A percentile compares a stretch with the other conserved stretches of the same genome.
These are phyloP conservation scores for Pantherophis alleghaniensis DNA, from an alignment of 2,797 vertebrate species.

Conservation along the genomic window DNA sequence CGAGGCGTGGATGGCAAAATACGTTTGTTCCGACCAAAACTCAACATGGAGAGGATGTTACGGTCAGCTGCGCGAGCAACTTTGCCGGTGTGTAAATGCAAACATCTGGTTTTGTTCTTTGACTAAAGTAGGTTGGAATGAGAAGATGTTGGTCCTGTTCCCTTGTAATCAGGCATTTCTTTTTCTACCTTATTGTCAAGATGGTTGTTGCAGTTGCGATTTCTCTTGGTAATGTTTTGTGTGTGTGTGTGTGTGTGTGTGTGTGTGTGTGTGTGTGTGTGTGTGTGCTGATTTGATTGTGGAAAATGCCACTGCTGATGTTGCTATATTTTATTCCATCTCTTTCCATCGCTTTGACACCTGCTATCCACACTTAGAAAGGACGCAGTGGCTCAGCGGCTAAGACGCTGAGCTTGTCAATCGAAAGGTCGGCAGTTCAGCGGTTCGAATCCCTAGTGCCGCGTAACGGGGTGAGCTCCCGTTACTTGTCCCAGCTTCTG, in stretches of 20 bases:
- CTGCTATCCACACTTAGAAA: not conserved
- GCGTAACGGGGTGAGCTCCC: no score
- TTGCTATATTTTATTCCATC: not conserved
- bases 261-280: no score
- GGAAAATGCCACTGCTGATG: not conserved
- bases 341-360: not conserved
- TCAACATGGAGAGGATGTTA: constrained; percentile 88
- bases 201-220: not conserved
- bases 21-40: constrained; percentile 84
- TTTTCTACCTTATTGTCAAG: not conserved
- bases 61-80: constrained; percentile 78
- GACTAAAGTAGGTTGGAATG: not conserved
- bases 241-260: not conserved
- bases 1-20: constrained; percentile 81
- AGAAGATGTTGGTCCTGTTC: not conserved
- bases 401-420: no score
- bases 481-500: no score
- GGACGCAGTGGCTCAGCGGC: no score
- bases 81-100: constrained; percentile 78
- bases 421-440: no score
- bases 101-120: not conserved
- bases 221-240: not conserved
- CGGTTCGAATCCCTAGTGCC: no score
- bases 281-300: not conserved
- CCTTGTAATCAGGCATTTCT: not conserved